Conservation (phyloP, 2,113 vertebrate species). For the Fukomys damarensis region DNA sequence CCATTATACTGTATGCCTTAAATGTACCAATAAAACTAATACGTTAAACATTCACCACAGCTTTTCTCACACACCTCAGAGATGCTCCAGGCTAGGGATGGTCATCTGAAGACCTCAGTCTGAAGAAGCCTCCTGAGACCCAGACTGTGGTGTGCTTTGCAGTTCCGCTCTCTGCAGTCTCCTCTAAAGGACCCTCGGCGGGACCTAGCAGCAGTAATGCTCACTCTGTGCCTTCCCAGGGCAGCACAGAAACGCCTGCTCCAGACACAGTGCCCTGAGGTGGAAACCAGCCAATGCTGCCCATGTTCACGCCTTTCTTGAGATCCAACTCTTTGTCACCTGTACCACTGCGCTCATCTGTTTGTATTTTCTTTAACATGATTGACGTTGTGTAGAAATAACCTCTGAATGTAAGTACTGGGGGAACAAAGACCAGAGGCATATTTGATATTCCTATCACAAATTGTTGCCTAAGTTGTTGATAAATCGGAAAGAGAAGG, state of each 20-base stretch:
- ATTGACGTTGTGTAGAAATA: not conserved
- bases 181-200: not conserved
- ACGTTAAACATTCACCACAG: not conserved
- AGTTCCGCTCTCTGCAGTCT: not conserved
- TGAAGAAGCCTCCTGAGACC: not conserved
- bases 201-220: fast-evolving
- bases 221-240: not conserved
- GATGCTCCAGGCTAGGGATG: fast-evolving
- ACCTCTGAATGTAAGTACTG: not conserved
- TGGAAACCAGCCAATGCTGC: not conserved
- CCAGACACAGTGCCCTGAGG: not conserved
- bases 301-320: not conserved
- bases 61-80: not conserved
- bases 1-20: too few species aligned
- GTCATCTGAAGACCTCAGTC: not conserved
- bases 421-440: not conserved
- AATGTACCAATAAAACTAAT: too few species aligned
- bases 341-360: not conserved
- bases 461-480: not conserved
- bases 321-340: not conserved
- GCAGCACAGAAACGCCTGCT: not conserved
- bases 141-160: not conserved
- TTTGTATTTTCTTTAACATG: not conserved
- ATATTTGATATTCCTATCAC: not conserved
- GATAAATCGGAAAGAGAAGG: not conserved